Conservation (phyloP, 2,113 vertebrate species). For the Thermophis baileyi region DNA sequence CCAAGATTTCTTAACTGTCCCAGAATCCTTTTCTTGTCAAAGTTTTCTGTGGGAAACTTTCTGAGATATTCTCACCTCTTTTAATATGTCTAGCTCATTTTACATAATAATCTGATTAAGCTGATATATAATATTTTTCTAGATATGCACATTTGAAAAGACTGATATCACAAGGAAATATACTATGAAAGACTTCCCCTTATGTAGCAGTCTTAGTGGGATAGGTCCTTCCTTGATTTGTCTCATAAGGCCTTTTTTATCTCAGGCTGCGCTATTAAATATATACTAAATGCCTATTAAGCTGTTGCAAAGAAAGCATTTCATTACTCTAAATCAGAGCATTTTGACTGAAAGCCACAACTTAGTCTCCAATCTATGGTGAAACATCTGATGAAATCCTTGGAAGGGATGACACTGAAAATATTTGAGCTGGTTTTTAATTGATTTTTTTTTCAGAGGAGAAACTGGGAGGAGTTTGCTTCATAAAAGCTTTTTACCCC, state of each 20-base stretch:
- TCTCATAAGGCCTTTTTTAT: background rate
- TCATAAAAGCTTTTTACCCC: too few relatives aligned
- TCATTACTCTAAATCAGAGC: too few relatives aligned
- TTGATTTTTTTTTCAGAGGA: too few relatives aligned
- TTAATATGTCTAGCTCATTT: background rate
- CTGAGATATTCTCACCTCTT: background rate
- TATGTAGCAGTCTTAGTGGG: background rate
- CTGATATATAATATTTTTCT: background rate
- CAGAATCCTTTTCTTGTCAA: background rate
- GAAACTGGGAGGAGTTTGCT: too few relatives aligned
- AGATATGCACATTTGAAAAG: background rate
- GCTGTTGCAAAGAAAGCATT: too few relatives aligned
- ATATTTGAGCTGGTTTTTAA: too few relatives aligned
- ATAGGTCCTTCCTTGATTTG: slow-evolving; percentile 1
- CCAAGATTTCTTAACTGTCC: background rate
- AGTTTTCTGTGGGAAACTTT: background rate
- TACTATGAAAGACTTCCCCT: background rate
- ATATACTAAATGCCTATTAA: too few relatives aligned
- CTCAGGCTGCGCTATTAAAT: too few relatives aligned
- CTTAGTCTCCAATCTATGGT: too few relatives aligned
- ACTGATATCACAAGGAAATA: background rate
- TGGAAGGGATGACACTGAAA: too few relatives aligned
- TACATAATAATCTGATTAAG: background rate
- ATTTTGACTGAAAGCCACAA: too few relatives aligned
- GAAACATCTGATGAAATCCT: too few relatives aligned